A percentile compares a stretch with the other conserved stretches of the same genome.
Evolutionary conservation across 2,888 invertebrate species (phyloP).

Genomic region (Anticlea derivata): DNA sequence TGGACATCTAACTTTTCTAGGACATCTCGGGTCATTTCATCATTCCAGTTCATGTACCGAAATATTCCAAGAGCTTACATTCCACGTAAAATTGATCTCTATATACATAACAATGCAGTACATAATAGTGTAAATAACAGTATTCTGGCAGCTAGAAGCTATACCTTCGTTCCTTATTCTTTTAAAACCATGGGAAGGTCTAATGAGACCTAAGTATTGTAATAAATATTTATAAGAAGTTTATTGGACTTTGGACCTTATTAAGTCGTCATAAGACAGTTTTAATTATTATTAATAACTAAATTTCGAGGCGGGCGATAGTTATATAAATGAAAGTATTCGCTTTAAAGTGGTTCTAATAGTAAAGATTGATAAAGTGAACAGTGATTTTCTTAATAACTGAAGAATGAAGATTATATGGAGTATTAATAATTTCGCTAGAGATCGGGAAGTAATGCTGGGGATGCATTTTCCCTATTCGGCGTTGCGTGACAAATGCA

Average conservation of each 20-base stretch:
- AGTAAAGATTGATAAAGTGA: conserved; percentile 1
- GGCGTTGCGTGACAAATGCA: too few species aligned
- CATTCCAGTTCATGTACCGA: conserved; percentile 17
- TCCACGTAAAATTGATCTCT: conserved; percentile 56
- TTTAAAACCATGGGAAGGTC: conserved; percentile 25
- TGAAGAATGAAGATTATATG: too few species aligned
- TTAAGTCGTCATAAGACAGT: conserved; percentile 13
- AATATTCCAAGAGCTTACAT: conserved; percentile 30
- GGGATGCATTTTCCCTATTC: too few species aligned
- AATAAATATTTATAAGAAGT: conserved; percentile 15
- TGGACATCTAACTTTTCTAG: too few species aligned
- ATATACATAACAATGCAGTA: conserved; percentile 39
- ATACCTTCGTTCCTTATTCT: conserved; percentile 14
- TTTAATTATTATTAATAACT: conserved; percentile 11
- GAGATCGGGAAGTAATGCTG: too few species aligned
- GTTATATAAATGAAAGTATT: background rate
- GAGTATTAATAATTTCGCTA: too few species aligned
- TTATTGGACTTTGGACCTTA: conserved; percentile 22
- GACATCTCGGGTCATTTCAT: conserved; percentile 1
- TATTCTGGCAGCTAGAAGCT: conserved; percentile 42
- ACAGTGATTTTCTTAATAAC: background rate
- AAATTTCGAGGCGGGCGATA: background rate
- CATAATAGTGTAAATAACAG: conserved; percentile 39
- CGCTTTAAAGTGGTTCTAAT: conserved; percentile 12
- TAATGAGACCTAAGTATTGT: conserved; percentile 19